Evolutionary conservation across 1,140 invertebrate genomes (phyloP).

Genomic region (Triops longicaudatus): DNA sequence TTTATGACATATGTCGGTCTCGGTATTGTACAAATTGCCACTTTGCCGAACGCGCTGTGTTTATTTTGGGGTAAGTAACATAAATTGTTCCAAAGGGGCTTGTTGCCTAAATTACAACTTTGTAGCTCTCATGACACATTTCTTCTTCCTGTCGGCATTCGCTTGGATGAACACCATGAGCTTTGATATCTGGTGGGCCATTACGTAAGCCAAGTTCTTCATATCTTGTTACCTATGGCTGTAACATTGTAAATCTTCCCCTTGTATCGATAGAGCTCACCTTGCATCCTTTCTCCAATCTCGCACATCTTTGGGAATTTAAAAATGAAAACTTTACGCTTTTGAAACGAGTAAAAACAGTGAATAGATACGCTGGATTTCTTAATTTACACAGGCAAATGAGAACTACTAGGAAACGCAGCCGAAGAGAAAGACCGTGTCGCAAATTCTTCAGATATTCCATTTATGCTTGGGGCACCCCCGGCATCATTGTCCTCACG

Average conservation of each 20-base stretch:
- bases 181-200: conserved; percentile 32
- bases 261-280: not conserved
- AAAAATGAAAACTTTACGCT: too few relatives aligned
- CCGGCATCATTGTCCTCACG: not conserved
- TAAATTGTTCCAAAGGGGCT: too few relatives aligned
- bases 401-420: not conserved
- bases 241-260: too few relatives aligned
- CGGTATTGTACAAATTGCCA: conserved; percentile 20
- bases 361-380: too few relatives aligned
- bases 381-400: conserved; percentile 3
- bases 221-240: too few relatives aligned
- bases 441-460: conserved; percentile 3
- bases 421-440: not conserved
- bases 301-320: too few relatives aligned
- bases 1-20: conserved; percentile 22
- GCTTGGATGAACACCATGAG: conserved; percentile 32
- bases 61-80: not conserved
- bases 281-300: too few relatives aligned
- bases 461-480: conserved; percentile 18
- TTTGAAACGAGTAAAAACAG: too few relatives aligned
- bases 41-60: conserved; percentile 31
- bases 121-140: conserved; percentile 38
- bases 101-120: not conserved
- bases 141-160: conserved; percentile 45
- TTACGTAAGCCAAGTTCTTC: conserved; percentile 31